phyloP scores from a whole-genome alignment of 2,113 vertebrate genomes.

The Catharus bicknelli region DNA sequence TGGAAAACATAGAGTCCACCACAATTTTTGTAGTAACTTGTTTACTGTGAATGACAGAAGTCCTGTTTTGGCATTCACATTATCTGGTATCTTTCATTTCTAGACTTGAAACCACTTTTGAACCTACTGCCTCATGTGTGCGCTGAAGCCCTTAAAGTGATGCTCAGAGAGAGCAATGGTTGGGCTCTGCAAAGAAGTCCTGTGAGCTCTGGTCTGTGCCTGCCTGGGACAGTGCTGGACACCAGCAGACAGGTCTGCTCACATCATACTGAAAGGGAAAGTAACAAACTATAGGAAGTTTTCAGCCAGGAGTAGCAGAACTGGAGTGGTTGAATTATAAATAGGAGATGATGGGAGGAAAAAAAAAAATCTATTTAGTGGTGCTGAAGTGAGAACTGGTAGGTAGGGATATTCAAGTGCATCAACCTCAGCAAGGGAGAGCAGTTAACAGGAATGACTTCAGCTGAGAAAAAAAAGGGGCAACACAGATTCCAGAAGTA shows the following conservation, averaged over 20 bases:
- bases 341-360: neutral
- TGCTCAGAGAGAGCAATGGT: neutral
- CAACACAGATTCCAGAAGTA: neutral
- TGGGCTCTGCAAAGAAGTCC: neutral
- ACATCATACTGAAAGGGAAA: neutral
- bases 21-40: neutral
- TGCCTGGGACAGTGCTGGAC: neutral
- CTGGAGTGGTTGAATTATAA: slow-evolving; percentile 5
- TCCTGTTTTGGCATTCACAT: neutral
- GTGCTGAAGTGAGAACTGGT: neutral
- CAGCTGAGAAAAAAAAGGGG: neutral
- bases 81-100: neutral
- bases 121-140: fast-evolving
- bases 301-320: neutral
- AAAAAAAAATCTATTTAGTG: neutral
- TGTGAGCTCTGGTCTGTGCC: neutral
- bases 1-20: neutral
- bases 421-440: neutral
- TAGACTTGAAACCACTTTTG: neutral
- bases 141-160: neutral
- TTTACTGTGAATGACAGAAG: neutral
- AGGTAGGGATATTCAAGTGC: neutral
- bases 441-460: neutral
- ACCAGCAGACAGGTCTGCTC: neutral
- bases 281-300: neutral